A percentile compares a stretch with the other conserved stretches of the same genome.
phyloP scores from a whole-genome alignment of 2,888 invertebrate species.

The Lamproptera curius region DNA sequence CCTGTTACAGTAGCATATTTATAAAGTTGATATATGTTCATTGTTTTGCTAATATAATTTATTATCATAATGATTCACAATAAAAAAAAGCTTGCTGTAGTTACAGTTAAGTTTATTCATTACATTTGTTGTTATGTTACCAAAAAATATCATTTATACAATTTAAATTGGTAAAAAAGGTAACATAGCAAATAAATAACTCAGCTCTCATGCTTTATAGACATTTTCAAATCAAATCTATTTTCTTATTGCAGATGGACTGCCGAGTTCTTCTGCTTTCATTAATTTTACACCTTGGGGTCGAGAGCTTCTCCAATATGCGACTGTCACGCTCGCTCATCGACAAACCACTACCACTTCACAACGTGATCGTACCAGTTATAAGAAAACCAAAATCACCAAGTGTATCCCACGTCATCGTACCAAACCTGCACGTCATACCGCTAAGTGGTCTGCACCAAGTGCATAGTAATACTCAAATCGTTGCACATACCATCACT shows the following conservation, averaged over 20 bases:
- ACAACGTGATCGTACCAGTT: neutral
- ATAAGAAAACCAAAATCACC: constrained; percentile 40
- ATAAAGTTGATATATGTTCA: too few relatives aligned
- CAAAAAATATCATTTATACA: too few relatives aligned
- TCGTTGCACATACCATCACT: constrained; percentile 38
- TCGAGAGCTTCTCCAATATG: constrained; percentile 2
- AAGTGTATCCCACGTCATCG: constrained; percentile 36
- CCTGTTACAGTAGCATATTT: too few relatives aligned
- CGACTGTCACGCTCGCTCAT: constrained; percentile 1
- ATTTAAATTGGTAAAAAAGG: too few relatives aligned
- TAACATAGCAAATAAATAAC: too few relatives aligned
- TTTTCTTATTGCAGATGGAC: constrained; percentile 10
- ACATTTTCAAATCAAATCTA: too few relatives aligned
- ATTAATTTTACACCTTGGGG: neutral
- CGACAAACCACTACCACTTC: constrained; percentile 3
- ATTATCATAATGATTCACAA: too few relatives aligned
- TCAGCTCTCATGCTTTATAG: neutral
- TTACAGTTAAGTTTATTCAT: too few relatives aligned
- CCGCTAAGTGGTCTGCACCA: constrained; percentile 44
- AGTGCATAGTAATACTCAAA: constrained; percentile 37
- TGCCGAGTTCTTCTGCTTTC: neutral
- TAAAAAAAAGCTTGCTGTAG: too few relatives aligned
- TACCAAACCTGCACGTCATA: constrained; percentile 52
- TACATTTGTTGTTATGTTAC: too few relatives aligned
- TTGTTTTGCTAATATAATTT: too few relatives aligned